A percentile compares a stretch with the other conserved stretches of the same genome.
Conservation (phyloP, 2,797 vertebrate species). For the Lophura swinhoii region DNA sequence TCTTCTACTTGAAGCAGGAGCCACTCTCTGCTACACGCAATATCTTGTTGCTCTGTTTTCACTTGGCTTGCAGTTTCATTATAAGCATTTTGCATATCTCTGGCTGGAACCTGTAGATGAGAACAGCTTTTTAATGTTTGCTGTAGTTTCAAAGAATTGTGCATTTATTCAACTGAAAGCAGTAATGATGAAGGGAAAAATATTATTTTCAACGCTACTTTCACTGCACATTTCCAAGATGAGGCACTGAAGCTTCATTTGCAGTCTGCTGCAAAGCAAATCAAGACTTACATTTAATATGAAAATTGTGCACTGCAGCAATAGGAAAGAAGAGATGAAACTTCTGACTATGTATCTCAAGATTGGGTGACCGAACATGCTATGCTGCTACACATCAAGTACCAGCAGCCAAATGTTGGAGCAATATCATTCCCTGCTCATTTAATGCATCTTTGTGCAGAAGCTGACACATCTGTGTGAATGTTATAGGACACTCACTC, state of each 20-base stretch:
- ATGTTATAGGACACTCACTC: background rate
- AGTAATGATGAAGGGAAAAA: conserved; percentile 71
- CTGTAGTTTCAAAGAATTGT: conserved; percentile 76
- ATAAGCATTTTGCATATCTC: conserved; percentile 46
- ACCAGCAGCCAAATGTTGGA: conserved; percentile 46
- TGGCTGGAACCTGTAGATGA: conserved; percentile 72
- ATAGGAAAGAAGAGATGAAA: conserved; percentile 68
- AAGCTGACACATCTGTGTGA: background rate
- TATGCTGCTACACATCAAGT: conserved; percentile 5
- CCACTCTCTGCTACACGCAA: background rate
- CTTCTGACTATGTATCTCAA: conserved; percentile 45
- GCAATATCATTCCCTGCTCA: background rate
- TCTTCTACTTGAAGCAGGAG: background rate
- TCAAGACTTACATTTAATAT: conserved; percentile 75
- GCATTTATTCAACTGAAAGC: conserved; percentile 78
- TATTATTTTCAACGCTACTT: conserved; percentile 74
- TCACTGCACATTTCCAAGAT: conserved; percentile 72
- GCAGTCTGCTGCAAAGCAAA: conserved; percentile 79
- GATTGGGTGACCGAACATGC: conserved; percentile 8
- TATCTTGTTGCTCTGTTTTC: background rate
- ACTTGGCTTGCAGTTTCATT: conserved; percentile 36
- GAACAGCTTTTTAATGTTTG: conserved; percentile 81
- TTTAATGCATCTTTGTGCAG: background rate
- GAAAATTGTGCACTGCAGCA: conserved; percentile 63
- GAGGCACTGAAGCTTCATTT: conserved; percentile 77